Evolutionary conservation across 2,797 vertebrate species (phyloP), one percentile per base, ranked within the genome.

Genomic region (Lagorchestes hirsutus): DNA sequence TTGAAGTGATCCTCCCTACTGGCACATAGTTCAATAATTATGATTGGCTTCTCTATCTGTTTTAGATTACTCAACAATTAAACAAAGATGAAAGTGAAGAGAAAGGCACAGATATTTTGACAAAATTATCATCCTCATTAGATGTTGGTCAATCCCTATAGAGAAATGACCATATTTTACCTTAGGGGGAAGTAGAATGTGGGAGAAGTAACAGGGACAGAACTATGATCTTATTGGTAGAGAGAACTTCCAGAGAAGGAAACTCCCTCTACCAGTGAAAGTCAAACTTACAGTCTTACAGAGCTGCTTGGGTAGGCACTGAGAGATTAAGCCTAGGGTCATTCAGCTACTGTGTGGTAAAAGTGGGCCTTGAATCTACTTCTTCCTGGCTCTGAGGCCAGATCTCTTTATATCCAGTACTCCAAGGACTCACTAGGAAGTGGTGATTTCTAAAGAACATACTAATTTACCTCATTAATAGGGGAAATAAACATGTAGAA

Each of bases 81-180:
- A 95, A 95, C 91, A 97, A 93, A 95, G 55, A n/a, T 74, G 91
- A 94, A 87, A 40, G 27, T 87, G n/a, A 27, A 14, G 29, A 57
- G 97, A 98, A 97, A 56, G 29, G 91, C 94, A 92, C 96, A 97
- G 54, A 56, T 50, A 57, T 90, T 95, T 95, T 93, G 94, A 95
- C 90, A 96, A 96, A 92, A 91, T 95, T 55, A 97, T 93, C 62
- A 91, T 40, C 40, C 28, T 92, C 93, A 50, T 92, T 96, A 95
- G 74, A 46, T 96, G 82, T 22, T 93, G 22, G 94, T 40, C 11
- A 90, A 93, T 87, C 31, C 94, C 95, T 62, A 93, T 97, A 96
- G 67, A 82, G 96, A 97, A 96, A 92, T 92, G 95, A 92, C 6
- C 10, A 54, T 54, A 82, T 93, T 95, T 95, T 95, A 52, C 50